Evolutionary conservation across 35 echinoderm and acorn worm genomes (phyloP).

Genomic region (Lytechinus pictus): DNA sequence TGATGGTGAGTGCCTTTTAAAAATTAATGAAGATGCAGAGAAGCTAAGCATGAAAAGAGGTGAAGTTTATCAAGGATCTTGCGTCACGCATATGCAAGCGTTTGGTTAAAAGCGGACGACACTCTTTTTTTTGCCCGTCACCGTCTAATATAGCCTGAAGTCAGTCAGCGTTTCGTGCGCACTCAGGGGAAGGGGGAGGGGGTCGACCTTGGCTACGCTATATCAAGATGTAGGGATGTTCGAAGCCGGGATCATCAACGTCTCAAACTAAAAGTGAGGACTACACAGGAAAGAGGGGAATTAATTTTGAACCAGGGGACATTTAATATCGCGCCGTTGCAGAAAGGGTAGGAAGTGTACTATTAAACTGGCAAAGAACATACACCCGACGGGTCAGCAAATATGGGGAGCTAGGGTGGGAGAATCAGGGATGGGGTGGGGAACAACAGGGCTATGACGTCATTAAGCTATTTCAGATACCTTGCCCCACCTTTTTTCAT

Average conservation of each 20-base stretch:
- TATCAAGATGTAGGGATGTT: neutral
- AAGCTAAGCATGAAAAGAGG: neutral
- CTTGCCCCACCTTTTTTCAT: neutral
- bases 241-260: neutral
- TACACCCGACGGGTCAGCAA: neutral
- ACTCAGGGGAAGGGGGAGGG: neutral
- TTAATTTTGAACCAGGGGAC: neutral
- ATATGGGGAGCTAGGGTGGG: neutral
- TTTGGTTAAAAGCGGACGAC: neutral
- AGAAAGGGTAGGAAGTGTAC: neutral
- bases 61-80: neutral
- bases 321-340: neutral
- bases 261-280: neutral
- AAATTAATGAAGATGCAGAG: neutral
- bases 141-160: neutral
- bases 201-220: neutral
- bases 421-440: neutral
- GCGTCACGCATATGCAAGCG: slow-evolving; percentile 6
- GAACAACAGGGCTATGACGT: neutral
- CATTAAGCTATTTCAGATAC: neutral
- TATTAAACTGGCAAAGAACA: neutral
- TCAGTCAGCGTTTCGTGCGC: neutral
- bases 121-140: neutral
- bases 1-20: neutral
- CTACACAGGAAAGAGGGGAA: neutral